A percentile compares a stretch with the other conserved stretches of the same genome.
These are phyloP conservation scores for Agonopterix subpropinquella DNA, from an alignment of 2,888 invertebrate species.

Conservation along the genomic window DNA sequence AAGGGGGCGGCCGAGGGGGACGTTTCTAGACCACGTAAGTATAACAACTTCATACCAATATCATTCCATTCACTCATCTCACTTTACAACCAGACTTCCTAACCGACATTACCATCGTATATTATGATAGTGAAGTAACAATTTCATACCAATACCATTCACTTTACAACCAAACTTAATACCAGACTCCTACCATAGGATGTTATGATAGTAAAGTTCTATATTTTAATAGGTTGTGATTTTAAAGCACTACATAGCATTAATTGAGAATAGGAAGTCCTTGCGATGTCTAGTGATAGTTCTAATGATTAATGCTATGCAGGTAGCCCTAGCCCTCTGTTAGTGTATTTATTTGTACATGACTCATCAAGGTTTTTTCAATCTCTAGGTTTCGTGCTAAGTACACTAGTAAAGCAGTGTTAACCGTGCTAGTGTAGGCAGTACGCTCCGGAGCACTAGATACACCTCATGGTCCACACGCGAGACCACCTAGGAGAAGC, in stretches of 20 bases:
- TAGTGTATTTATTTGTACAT: constrained; percentile 46
- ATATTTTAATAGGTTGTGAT: constrained; percentile 24
- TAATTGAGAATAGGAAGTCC: constrained; percentile 47
- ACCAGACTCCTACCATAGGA: constrained; percentile 19
- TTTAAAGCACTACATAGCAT: constrained; percentile 62
- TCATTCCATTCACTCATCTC: constrained; percentile 5
- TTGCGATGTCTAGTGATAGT: constrained; percentile 32
- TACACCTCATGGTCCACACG: constrained; percentile 68
- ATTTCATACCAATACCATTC: too few species aligned
- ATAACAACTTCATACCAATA: constrained; percentile 13
- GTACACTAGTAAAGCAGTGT: constrained; percentile 75
- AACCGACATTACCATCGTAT: constrained; percentile 13
- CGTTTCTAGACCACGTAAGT: constrained; percentile 56
- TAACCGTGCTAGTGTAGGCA: constrained; percentile 73
- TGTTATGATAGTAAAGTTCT: constrained; percentile 26
- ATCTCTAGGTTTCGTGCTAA: constrained; percentile 77
- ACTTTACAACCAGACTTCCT: constrained; percentile 23
- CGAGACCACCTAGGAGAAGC: constrained; percentile 70
- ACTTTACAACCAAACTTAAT: constrained; percentile 17
- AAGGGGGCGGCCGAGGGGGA: constrained; percentile 49
- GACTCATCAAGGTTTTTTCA: constrained; percentile 69
- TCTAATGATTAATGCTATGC: constrained; percentile 65
- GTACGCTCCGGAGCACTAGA: constrained; percentile 75
- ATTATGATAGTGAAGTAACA: too few species aligned
- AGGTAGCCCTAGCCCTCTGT: constrained; percentile 54